A percentile compares a stretch with the other conserved stretches of the same genome.
Conservation (phyloP, 1,140 invertebrate genomes). For the Anoplolepis gracilipes region DNA sequence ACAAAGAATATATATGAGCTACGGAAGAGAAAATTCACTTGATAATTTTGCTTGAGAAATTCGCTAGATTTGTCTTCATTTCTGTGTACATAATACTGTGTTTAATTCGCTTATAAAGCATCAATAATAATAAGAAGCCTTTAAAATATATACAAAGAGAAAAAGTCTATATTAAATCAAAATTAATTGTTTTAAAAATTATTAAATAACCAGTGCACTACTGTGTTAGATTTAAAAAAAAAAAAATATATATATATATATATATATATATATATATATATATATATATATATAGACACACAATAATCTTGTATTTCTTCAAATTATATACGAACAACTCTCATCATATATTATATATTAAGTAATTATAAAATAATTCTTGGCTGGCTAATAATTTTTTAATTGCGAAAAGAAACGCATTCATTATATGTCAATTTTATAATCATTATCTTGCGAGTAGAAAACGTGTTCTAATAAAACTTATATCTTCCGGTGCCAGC, state of each 20-base stretch:
- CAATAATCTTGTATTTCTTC: no score
- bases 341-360: not conserved
- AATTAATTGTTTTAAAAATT: conserved; percentile 12
- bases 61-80: conserved; percentile 60
- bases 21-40: conserved; percentile 5
- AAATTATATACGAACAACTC: not conserved
- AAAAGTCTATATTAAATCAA: conserved; percentile 23
- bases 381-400: not conserved
- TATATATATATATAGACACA: no score
- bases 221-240: not conserved
- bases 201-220: conserved; percentile 23
- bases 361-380: not conserved
- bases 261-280: no score
- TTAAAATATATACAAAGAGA: no score
- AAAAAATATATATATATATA: not conserved
- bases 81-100: conserved; percentile 25
- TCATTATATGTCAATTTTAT: conserved; percentile 5
- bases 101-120: conserved; percentile 47
- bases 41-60: no score
- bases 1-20: conserved; percentile 29
- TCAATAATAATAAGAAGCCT: conserved; percentile 25
- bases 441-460: conserved; percentile 10
- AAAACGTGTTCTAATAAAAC: conserved; percentile 53
- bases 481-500: conserved; percentile 47
- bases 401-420: not conserved